Evolutionary conservation across 2,113 vertebrate species (phyloP).

Genomic region (Fukomys damarensis): DNA sequence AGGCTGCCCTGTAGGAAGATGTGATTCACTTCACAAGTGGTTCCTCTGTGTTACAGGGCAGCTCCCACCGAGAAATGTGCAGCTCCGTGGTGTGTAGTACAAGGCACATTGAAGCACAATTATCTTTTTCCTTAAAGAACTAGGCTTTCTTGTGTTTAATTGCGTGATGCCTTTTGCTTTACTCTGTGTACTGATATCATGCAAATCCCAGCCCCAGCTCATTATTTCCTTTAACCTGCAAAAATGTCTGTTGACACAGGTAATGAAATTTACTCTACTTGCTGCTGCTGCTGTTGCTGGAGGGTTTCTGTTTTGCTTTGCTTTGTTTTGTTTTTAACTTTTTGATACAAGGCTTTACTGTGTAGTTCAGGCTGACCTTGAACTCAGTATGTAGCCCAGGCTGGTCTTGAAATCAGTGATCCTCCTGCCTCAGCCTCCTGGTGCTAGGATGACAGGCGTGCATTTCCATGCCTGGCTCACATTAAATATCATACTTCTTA

Average conservation of each 20-base stretch:
- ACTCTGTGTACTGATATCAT: neutral
- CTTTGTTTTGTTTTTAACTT: too few species aligned
- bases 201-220: neutral
- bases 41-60: neutral
- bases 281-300: neutral
- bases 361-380: neutral
- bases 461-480: neutral
- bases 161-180: neutral
- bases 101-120: neutral
- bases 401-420: neutral
- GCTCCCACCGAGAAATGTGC: neutral
- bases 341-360: neutral
- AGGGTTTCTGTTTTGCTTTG: too few species aligned
- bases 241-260: neutral
- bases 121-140: neutral
- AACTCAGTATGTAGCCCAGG: neutral
- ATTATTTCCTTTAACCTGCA: neutral
- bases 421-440: neutral
- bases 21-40: conserved; percentile 4
- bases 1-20: neutral
- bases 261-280: neutral
- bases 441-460: neutral
- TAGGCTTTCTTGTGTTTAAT: neutral
- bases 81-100: neutral
- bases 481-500: neutral